Percentiles rank a stretch among this genome's conserved stretches.
These are phyloP conservation scores for Drepana arcuata DNA, from an alignment of 1,140 invertebrate genomes.

Conservation along the genomic window DNA sequence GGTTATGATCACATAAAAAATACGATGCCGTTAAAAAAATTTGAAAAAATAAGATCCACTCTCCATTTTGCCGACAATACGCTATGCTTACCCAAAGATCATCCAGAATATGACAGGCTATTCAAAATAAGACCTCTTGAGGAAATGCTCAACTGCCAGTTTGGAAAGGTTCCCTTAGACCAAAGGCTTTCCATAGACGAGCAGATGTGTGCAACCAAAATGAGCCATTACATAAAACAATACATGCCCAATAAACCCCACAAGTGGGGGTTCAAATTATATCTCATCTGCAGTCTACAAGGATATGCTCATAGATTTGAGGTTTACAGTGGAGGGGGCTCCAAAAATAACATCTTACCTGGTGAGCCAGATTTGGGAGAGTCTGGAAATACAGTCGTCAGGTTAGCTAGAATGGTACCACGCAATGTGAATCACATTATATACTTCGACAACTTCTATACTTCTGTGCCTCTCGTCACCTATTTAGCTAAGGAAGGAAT, in stretches of 20 bases:
- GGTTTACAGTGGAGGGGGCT: background rate
- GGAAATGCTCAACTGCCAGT: too few relatives aligned
- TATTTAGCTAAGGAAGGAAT: conserved; percentile 22
- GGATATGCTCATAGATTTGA: background rate
- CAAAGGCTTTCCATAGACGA: too few relatives aligned
- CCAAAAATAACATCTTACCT: background rate
- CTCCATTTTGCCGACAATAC: too few relatives aligned
- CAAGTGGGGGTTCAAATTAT: conserved; percentile 1
- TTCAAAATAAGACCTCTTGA: too few relatives aligned
- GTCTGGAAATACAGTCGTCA: conserved; percentile 7
- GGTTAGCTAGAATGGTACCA: conserved; percentile 3
- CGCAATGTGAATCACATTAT: conserved; percentile 15
- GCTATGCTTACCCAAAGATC: too few relatives aligned
- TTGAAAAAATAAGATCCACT: too few relatives aligned
- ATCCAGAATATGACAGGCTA: too few relatives aligned
- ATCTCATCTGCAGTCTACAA: background rate
- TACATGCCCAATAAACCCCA: background rate
- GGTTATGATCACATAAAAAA: too few relatives aligned
- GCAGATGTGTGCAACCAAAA: too few relatives aligned
- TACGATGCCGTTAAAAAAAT: too few relatives aligned
- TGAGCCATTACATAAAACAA: too few relatives aligned
- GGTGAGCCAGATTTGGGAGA: conserved; percentile 13
- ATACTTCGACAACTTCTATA: conserved; percentile 36
- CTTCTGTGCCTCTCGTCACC: conserved; percentile 14
- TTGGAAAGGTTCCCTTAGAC: too few relatives aligned